phyloP scores from a whole-genome alignment of 1,140 invertebrate species.

The Phymorhynchus buccinoides region DNA sequence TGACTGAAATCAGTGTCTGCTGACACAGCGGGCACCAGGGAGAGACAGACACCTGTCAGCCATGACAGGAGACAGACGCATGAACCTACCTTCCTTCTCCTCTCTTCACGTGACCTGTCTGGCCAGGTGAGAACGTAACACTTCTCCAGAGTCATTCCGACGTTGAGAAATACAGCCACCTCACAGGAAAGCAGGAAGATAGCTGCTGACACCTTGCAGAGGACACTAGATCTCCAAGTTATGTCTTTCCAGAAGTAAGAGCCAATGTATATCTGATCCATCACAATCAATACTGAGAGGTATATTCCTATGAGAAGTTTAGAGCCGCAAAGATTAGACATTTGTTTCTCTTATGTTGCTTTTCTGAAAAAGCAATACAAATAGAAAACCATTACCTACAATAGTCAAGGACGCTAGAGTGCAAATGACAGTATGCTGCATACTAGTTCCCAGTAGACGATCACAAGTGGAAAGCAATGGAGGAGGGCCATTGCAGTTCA shows the following conservation, averaged over 20 bases:
- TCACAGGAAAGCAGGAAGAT: slow-evolving; percentile 41
- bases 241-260: slow-evolving; percentile 29
- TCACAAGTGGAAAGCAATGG: slow-evolving; percentile 51
- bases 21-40: slow-evolving; percentile 17
- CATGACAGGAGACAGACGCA: slow-evolving; percentile 25
- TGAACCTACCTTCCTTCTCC: background rate
- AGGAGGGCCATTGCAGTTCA: slow-evolving; percentile 7
- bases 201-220: slow-evolving; percentile 29
- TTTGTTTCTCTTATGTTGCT: background rate
- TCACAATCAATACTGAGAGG: slow-evolving; percentile 22
- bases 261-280: slow-evolving; percentile 52
- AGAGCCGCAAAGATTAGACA: slow-evolving; percentile 49
- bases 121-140: background rate
- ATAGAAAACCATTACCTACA: slow-evolving; percentile 44
- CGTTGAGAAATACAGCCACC: slow-evolving; percentile 32
- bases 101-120: background rate
- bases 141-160: slow-evolving; percentile 52
- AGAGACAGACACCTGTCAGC: slow-evolving; percentile 27
- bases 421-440: slow-evolving; percentile 45
- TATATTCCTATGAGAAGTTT: slow-evolving; percentile 41
- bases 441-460: slow-evolving; percentile 43
- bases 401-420: slow-evolving; percentile 44
- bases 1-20: slow-evolving; percentile 48
- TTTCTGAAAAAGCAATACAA: slow-evolving; percentile 16
- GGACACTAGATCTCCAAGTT: slow-evolving; percentile 22